Evolutionary conservation across 2,888 invertebrate genomes (phyloP).

Genomic region (Nasonia oneida): DNA sequence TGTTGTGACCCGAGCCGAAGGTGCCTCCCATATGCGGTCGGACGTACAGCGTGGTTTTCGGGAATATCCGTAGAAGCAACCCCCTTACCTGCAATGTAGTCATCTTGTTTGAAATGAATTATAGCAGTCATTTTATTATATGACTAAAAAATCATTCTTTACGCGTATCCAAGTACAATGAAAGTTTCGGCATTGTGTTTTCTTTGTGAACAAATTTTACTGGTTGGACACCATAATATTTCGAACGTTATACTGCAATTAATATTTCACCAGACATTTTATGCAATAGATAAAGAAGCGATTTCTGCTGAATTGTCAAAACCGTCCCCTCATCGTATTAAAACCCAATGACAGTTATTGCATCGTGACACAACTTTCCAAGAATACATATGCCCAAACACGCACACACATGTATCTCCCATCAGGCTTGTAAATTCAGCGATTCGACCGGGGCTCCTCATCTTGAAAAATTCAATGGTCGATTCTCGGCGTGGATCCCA

Average conservation of each 20-base stretch:
- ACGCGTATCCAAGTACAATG: no score
- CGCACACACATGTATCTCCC: background rate
- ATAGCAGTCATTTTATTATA: no score
- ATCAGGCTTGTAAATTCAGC: background rate
- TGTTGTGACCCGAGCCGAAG: conserved; percentile 7
- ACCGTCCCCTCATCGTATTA: background rate
- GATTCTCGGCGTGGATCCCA: background rate
- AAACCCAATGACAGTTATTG: background rate
- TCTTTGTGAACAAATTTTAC: no score
- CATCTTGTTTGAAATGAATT: background rate
- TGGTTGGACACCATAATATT: no score
- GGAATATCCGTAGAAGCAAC: conserved; percentile 26
- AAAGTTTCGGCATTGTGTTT: no score
- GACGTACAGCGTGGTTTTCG: conserved; percentile 39
- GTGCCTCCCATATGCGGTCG: background rate
- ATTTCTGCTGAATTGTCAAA: conserved; percentile 24
- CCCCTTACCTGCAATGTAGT: conserved; percentile 45
- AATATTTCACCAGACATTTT: no score
- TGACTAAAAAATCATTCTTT: no score
- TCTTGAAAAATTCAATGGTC: conserved; percentile 46
- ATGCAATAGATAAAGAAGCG: background rate
- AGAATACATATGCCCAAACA: no score
- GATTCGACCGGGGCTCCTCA: background rate
- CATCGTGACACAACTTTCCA: no score
- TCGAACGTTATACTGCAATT: no score